phyloP scores from a whole-genome alignment of 2,888 invertebrate genomes.

The Eilema griseolum region DNA sequence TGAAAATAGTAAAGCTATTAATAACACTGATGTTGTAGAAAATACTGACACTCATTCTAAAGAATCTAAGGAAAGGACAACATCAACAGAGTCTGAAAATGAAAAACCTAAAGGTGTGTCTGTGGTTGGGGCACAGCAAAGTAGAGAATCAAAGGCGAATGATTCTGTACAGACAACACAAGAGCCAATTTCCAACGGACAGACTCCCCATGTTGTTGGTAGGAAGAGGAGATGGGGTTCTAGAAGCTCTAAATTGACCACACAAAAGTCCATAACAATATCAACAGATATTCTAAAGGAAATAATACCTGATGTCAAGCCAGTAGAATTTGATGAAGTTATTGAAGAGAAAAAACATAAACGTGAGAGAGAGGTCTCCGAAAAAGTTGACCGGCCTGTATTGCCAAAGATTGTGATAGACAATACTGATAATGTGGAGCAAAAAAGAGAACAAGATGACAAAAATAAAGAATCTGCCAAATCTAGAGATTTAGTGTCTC shows the following conservation, averaged over 20 bases:
- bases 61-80: conserved; percentile 53
- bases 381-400: conserved; percentile 76
- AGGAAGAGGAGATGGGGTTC: conserved; percentile 83
- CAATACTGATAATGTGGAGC: conserved; percentile 76
- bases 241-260: conserved; percentile 78
- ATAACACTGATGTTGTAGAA: conserved; percentile 81
- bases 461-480: conserved; percentile 69
- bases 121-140: conserved; percentile 32
- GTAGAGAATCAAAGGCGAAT: conserved; percentile 45
- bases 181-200: conserved; percentile 67
- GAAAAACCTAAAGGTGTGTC: conserved; percentile 46
- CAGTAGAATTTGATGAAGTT: conserved; percentile 88
- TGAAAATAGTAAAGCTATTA: conserved; percentile 65
- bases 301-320: conserved; percentile 88
- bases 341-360: conserved; percentile 80
- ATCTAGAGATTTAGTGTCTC: conserved; percentile 74
- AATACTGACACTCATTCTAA: conserved; percentile 58
- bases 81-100: conserved; percentile 52
- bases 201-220: conserved; percentile 67
- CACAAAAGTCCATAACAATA: conserved; percentile 89
- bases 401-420: conserved; percentile 82
- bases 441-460: conserved; percentile 65
- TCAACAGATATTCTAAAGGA: conserved; percentile 92
- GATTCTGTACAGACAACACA: conserved; percentile 63
- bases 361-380: conserved; percentile 65